Conservation (phyloP, 2,797 vertebrate genomes). For the Siniperca obscura region DNA sequence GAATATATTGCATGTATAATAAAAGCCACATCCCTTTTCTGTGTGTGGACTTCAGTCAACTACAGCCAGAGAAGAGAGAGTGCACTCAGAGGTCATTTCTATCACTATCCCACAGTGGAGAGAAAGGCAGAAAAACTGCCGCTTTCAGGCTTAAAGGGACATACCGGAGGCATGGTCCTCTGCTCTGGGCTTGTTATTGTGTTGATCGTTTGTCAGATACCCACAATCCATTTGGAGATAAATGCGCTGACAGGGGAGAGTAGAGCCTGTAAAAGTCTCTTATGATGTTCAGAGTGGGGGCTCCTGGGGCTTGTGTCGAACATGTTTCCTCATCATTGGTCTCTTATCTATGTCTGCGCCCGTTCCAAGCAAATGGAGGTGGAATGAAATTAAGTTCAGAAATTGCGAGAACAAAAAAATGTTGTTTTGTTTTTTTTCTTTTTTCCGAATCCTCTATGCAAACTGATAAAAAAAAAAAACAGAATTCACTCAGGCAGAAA, state of each 20-base stretch:
- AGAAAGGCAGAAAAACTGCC: slow-evolving; percentile 59
- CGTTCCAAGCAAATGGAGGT: slow-evolving; percentile 88
- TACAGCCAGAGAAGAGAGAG: slow-evolving; percentile 49
- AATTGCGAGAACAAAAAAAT: slow-evolving; percentile 85
- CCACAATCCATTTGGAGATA: slow-evolving; percentile 89
- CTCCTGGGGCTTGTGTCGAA: slow-evolving; percentile 84
- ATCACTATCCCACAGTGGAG: slow-evolving; percentile 62
- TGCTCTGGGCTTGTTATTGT: slow-evolving; percentile 85
- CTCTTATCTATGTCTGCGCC: slow-evolving; percentile 87
- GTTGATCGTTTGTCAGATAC: slow-evolving; percentile 88
- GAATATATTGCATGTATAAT: slow-evolving; percentile 18
- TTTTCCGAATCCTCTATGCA: slow-evolving; percentile 67
- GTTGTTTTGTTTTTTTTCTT: slow-evolving; percentile 35
- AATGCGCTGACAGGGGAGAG: slow-evolving; percentile 87
- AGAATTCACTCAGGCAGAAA: slow-evolving; percentile 85
- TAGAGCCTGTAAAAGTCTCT: slow-evolving; percentile 86
- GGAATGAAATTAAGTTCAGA: slow-evolving; percentile 88
- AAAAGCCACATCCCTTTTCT: slow-evolving; percentile 51
- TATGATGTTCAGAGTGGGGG: slow-evolving; percentile 85
- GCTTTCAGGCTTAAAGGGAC: slow-evolving; percentile 81
- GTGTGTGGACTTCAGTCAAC: slow-evolving; percentile 42
- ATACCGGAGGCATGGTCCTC: slow-evolving; percentile 78
- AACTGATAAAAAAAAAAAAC: slow-evolving; percentile 84
- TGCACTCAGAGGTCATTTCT: slow-evolving; percentile 76
- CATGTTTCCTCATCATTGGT: slow-evolving; percentile 87